Evolutionary conservation across 2,888 invertebrate genomes (phyloP), one percentile per base, ranked within the genome.

Genomic region (Liopterus haemorrhoidalis): DNA sequence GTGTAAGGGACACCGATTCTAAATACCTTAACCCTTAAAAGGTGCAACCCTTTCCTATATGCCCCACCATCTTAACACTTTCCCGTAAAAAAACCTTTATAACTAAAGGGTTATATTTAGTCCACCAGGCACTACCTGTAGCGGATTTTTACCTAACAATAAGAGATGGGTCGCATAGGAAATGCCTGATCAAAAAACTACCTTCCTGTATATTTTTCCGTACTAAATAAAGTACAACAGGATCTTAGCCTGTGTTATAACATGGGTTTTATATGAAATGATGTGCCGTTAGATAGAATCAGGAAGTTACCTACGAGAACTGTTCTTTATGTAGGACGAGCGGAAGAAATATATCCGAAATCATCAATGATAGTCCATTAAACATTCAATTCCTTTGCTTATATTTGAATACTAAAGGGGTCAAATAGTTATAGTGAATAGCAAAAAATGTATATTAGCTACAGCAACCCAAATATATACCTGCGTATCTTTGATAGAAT

Each of bases 1-100:
- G 67, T 68, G 68, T 66, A 67, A 68, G 62, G 64, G 67, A 69
- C 67, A 67, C 68, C 68, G 58, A 60, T 64, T 62, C 51, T 62
- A 60, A 61, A 65, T 61, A 59, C 57, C 60, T 57, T 60, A 63
- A 61, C 61, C 62, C 54, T 50, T 53, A 49, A 49, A 31, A 35
- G 41, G 41, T 38, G 46, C 20, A 35, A 48, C 48, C 42, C 41
- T 46, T 39, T 9, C 31, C 28, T 37, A 18, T n/a, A 37, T 36
- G n/a, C 27, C 19, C 41, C 41, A 28, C 21, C 28, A 20, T 33
- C 20, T 12, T 43, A 40, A 46, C 41, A 49, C 46, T 42, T 32
- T 38, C 47, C 43, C 50, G 42, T 50, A 48, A 37, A 46, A 49
- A 48, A 46, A 44, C 44, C 48, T 48, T 46, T 48, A 32, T 36